Base-by-base conservation (phyloP, 1,140 invertebrate genomes). In the Mizuhopecten yessoensis region DNA sequence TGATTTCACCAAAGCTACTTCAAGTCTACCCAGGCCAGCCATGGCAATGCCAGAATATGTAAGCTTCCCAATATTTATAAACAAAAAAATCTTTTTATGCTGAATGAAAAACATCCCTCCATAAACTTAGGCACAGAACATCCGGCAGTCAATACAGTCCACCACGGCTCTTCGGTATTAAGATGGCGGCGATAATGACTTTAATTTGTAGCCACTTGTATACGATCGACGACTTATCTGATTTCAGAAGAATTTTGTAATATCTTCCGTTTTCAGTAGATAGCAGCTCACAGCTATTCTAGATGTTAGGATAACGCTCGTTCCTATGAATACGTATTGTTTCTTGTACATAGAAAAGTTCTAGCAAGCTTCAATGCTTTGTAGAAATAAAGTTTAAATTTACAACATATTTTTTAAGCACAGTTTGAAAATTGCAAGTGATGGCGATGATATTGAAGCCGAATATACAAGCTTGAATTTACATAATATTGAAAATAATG, bases 201-300 rank as follows among this genome's bases (percentile, higher is more conserved):
- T 75, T 75, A 75, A 75, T 75, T 75, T 75, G 57, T 75, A 29
- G 57, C 57, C 57, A 75, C 57, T 75, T 75, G 57, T 75, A 75
- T 75, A 75, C 23, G 57, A 75, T 75, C 57, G 57, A n/a, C n/a
- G n/a, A 75, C 57, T 75, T 75, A 75, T 75, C 57, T 75, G 57
- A 75, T 75, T n/a, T 75, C 57, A 75, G 57, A 75, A 75, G 57
- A 29, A 75, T 75, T n/a, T 75, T 75, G 57, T 75, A 75, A 75
- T 75, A 75, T 75, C 57, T 75, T 75, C 5, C 1, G 57, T 75
- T 75, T 75, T 75, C 57, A 13, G 23, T 75, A 29, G 23, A 75
- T 75, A 75, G 57, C 20, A 5, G 57, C 57, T 29, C 57, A 75
- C 57, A 1, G 11, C n/a, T n/a, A 75, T 75, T 29, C 57, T n/a